Percentiles rank a stretch among this genome's conserved stretches.
phyloP scores from a whole-genome alignment of 2,888 invertebrate genomes.

The Ornithoptera alexandrae region DNA sequence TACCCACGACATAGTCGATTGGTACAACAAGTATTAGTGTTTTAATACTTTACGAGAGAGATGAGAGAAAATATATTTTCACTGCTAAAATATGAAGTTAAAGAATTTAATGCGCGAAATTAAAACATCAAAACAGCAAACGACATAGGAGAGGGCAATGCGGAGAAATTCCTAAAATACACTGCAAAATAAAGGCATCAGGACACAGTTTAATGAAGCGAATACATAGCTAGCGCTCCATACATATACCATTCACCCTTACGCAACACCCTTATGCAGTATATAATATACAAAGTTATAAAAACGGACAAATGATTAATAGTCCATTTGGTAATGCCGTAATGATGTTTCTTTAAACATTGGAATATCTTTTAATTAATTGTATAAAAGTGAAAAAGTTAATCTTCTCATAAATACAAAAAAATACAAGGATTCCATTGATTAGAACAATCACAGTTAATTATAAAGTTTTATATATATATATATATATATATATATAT shows the following conservation, averaged over 20 bases:
- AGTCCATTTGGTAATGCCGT: no score
- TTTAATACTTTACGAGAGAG: neutral
- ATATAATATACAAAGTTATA: neutral
- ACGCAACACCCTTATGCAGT: neutral
- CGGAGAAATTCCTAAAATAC: conserved; percentile 20
- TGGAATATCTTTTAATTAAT: no score
- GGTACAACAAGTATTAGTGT: no score
- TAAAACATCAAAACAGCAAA: conserved; percentile 13
- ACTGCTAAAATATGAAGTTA: neutral
- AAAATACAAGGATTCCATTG: neutral
- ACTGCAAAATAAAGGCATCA: conserved; percentile 12
- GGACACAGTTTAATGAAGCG: conserved; percentile 9
- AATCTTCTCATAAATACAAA: neutral
- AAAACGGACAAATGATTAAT: neutral
- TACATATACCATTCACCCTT: no score
- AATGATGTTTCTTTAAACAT: neutral
- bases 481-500: no score
- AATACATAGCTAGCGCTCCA: neutral
- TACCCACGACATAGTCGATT: no score
- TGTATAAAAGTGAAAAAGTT: neutral
- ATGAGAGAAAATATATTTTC: neutral
- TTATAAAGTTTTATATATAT: neutral
- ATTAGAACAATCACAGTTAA: neutral
- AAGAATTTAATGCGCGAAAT: neutral
- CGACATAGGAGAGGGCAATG: conserved; percentile 19